Evolutionary conservation across 2,797 vertebrate species (phyloP).

Genomic region (Microctenopoma lineatum): DNA sequence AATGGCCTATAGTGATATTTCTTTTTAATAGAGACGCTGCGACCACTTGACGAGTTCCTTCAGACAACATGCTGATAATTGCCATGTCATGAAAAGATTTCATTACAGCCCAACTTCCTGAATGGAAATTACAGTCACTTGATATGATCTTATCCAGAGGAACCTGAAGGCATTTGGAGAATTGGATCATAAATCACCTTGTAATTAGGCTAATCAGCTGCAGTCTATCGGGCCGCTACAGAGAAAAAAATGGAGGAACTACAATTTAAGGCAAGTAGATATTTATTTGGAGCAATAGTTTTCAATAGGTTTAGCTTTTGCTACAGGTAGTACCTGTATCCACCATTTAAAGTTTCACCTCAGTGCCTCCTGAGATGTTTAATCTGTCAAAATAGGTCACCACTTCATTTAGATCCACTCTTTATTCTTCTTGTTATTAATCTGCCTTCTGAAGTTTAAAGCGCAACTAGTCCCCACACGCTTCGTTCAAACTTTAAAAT

Average conservation of each 20-base stretch:
- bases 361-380: no score
- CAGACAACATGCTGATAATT: constrained; percentile 38
- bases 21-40: background rate
- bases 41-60: constrained; percentile 8
- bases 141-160: constrained; percentile 47
- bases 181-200: constrained; percentile 55
- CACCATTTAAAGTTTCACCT: no score
- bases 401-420: no score
- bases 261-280: no score
- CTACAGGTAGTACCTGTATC: no score
- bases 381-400: no score
- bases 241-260: background rate
- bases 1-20: background rate
- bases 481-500: no score
- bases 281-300: no score
- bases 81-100: constrained; percentile 36
- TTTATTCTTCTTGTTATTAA: no score
- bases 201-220: constrained; percentile 52
- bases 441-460: no score
- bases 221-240: constrained; percentile 22
- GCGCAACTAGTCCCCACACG: no score
- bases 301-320: no score
- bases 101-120: constrained; percentile 41
- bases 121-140: constrained; percentile 53
- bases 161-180: constrained; percentile 49